Evolutionary conservation across 2,888 invertebrate genomes (phyloP), one percentile per base, ranked within the genome.

Genomic region (Pseudoips prasinana): DNA sequence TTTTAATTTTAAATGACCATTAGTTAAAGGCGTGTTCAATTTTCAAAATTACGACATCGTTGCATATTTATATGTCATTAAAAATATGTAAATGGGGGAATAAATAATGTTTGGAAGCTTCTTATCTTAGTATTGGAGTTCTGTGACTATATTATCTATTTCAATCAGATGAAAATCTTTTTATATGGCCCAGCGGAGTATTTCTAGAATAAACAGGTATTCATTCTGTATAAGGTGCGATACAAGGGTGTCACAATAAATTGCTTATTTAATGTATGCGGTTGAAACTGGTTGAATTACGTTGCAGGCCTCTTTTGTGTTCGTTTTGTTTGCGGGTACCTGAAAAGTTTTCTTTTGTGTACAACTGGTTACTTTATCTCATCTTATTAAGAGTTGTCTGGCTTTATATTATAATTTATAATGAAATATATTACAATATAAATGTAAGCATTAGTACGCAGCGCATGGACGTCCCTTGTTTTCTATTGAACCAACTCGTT

Each of bases 331-430:
- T 48, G 46, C 46, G 57, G 49, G 52, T 53, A 59, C 53, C 44
- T 55, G 50, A 60, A 57, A 53, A 33, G 4, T 50, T 43, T 58
- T 51, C 52, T 47, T 66, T 68, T 66, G 44, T 53, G 27, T 8
- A 8, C 11, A 33, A 46, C 49, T 32, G 39, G 35, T 11, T 24
- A 28, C 17, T 44, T 40, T 26, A 35, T 29, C 19, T 34, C 22
- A 6, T 39, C 17, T 29, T 2, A 14, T 3, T 3, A 14, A 14
- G 14, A 5, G 14, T 14, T 14, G 14, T 14, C 14, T 14, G 14
- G 14, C 5, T 14, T 14, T 14, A 14, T 14, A 14, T 14, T 3
- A 14, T 14, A 5, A 5, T 14, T 14, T 14, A 39, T 19, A 33
- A 37, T 42, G 33, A 51, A 40, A 46, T 45, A 43, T 46, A 39